Evolutionary conservation across 1,140 invertebrate species (phyloP).

Genomic region (Hydropsyche tenuis): DNA sequence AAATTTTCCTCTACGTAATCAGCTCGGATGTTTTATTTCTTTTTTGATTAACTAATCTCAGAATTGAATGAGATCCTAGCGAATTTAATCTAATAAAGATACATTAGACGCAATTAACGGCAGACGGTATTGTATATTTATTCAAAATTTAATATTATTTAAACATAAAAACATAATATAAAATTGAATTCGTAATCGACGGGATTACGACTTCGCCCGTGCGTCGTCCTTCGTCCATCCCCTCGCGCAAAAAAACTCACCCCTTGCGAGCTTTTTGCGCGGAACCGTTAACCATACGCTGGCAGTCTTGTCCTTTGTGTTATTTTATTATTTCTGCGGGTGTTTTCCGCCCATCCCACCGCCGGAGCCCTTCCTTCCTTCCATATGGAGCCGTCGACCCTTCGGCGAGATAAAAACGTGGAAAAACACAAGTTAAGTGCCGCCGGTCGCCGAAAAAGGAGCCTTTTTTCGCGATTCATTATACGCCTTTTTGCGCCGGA

Average conservation of each 20-base stretch:
- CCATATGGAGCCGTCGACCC: slow-evolving; percentile 14
- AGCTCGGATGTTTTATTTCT: too few relatives aligned
- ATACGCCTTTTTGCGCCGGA: slow-evolving; percentile 18
- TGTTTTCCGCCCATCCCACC: not conserved
- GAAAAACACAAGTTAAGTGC: slow-evolving; percentile 48
- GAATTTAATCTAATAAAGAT: too few relatives aligned
- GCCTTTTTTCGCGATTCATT: slow-evolving; percentile 47
- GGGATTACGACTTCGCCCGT: not conserved
- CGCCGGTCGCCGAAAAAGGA: slow-evolving; percentile 15
- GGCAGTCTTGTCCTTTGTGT: slow-evolving; percentile 47
- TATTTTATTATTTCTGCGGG: slow-evolving; percentile 46
- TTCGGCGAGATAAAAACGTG: slow-evolving; percentile 42
- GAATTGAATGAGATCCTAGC: too few relatives aligned
- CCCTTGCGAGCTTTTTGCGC: slow-evolving; percentile 27
- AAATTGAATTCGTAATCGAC: too few relatives aligned
- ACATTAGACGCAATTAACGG: too few relatives aligned
- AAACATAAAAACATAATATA: too few relatives aligned
- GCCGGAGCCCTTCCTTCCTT: not conserved
- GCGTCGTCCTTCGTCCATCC: slow-evolving; percentile 20
- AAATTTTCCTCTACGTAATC: too few relatives aligned
- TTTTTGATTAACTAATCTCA: too few relatives aligned
- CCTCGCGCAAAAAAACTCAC: slow-evolving; percentile 2
- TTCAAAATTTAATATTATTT: too few relatives aligned
- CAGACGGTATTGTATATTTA: too few relatives aligned
- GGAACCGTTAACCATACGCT: slow-evolving; percentile 41